These are phyloP conservation scores for Protobothrops mucrosquamatus DNA, from an alignment of 2,113 vertebrate species.

Conservation along the genomic window DNA sequence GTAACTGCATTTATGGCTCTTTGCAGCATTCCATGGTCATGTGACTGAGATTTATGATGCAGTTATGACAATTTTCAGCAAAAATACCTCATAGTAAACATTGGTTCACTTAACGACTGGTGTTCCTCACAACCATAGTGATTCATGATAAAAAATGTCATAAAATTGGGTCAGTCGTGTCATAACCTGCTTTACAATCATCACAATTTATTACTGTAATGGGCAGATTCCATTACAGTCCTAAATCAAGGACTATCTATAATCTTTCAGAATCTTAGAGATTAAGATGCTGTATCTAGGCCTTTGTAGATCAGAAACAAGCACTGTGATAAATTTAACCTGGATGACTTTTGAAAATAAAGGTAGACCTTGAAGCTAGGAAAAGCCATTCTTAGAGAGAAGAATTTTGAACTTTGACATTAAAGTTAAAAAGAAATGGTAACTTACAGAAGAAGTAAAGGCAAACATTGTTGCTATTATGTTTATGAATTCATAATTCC, in stretches of 20 bases:
- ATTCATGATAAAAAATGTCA: background rate
- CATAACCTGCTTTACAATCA: background rate
- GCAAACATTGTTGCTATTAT: background rate
- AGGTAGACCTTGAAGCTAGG: background rate
- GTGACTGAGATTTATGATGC: background rate
- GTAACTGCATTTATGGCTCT: background rate
- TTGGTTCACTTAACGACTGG: background rate
- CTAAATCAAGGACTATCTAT: background rate
- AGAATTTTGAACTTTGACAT: background rate
- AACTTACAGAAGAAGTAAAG: background rate
- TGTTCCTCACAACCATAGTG: background rate
- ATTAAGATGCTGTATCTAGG: background rate
- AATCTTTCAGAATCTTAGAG: background rate
- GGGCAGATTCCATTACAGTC: background rate
- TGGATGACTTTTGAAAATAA: slow-evolving; percentile 4
- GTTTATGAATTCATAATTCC: background rate
- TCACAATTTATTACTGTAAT: background rate
- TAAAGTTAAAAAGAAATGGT: background rate
- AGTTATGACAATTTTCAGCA: background rate
- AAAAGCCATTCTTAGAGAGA: background rate
- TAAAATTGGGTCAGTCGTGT: background rate
- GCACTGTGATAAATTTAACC: background rate
- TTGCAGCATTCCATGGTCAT: background rate
- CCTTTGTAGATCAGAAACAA: background rate
- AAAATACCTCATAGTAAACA: background rate